Percentiles rank a stretch among this genome's conserved stretches.
Conservation (phyloP, 1,140 invertebrate species). For the Cydia splendana region DNA sequence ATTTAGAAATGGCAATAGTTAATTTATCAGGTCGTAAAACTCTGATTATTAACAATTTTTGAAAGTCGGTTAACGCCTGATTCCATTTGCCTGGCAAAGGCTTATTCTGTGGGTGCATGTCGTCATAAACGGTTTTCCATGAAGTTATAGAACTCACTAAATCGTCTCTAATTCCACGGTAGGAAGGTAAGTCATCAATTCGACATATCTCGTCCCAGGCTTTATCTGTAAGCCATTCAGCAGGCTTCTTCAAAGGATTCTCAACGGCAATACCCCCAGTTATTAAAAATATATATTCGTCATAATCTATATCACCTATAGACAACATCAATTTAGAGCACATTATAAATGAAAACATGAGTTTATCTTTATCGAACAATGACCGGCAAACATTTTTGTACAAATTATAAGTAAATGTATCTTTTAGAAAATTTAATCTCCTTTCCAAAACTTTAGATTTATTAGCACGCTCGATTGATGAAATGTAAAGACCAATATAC, state of each 20-base stretch:
- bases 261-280: slow-evolving; percentile 90
- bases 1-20: slow-evolving; percentile 81
- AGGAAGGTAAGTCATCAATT: slow-evolving; percentile 83
- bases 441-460: slow-evolving; percentile 88
- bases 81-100: slow-evolving; percentile 85
- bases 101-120: slow-evolving; percentile 84
- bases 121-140: slow-evolving; percentile 90
- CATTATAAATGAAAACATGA: slow-evolving; percentile 95
- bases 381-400: slow-evolving; percentile 95
- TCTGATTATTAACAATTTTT: slow-evolving; percentile 90
- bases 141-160: slow-evolving; percentile 78
- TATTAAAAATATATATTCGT: slow-evolving; percentile 90
- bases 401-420: slow-evolving; percentile 93
- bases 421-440: slow-evolving; percentile 87
- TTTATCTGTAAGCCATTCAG: slow-evolving; percentile 90
- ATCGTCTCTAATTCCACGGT: slow-evolving; percentile 79
- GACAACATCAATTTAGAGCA: slow-evolving; percentile 87
- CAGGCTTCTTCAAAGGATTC: slow-evolving; percentile 85
- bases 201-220: slow-evolving; percentile 92
- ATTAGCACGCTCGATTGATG: slow-evolving; percentile 92
- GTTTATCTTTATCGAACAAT: slow-evolving; percentile 96
- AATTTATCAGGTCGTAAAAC: slow-evolving; percentile 93
- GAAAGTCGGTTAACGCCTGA: slow-evolving; percentile 83
- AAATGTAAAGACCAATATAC: slow-evolving; percentile 95
- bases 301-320: slow-evolving; percentile 85